Evolutionary conservation across 2,888 invertebrate species (phyloP).

Genomic region (Zaprionus lineosus): DNA sequence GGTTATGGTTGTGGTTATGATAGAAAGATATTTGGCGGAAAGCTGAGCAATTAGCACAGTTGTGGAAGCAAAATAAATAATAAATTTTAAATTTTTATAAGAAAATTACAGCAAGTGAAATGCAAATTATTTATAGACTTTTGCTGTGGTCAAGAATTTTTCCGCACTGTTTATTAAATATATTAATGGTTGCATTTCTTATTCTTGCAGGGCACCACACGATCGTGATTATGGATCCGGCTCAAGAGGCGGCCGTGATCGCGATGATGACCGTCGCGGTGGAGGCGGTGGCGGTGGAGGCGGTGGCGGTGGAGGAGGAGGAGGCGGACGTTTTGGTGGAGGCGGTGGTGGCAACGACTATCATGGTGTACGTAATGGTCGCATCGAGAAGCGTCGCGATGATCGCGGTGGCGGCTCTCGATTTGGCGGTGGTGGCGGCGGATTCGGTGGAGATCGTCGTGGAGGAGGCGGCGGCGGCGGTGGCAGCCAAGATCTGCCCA

Average conservation of each 20-base stretch:
- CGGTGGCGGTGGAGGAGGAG: conserved; percentile 48
- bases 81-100: too few relatives aligned
- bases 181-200: not conserved
- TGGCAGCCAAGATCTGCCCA: conserved; percentile 90
- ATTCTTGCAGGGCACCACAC: conserved; percentile 78
- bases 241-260: conserved; percentile 87
- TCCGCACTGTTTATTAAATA: too few relatives aligned
- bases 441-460: conserved; percentile 71
- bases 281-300: conserved; percentile 86
- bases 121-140: too few relatives aligned
- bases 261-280: conserved; percentile 83
- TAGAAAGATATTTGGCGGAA: too few relatives aligned
- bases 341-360: conserved; percentile 89
- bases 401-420: conserved; percentile 83
- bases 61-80: too few relatives aligned
- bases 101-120: too few relatives aligned
- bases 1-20: too few relatives aligned
- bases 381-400: conserved; percentile 83
- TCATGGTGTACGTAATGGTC: conserved; percentile 78
- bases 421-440: conserved; percentile 93
- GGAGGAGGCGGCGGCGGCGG: conserved; percentile 94
- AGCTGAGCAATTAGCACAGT: too few relatives aligned
- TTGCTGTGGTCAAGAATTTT: too few relatives aligned
- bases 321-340: conserved; percentile 82
- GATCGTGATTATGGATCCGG: conserved; percentile 80